Conservation (phyloP, 2,888 invertebrate species). For the Scrobipalpa costella region DNA sequence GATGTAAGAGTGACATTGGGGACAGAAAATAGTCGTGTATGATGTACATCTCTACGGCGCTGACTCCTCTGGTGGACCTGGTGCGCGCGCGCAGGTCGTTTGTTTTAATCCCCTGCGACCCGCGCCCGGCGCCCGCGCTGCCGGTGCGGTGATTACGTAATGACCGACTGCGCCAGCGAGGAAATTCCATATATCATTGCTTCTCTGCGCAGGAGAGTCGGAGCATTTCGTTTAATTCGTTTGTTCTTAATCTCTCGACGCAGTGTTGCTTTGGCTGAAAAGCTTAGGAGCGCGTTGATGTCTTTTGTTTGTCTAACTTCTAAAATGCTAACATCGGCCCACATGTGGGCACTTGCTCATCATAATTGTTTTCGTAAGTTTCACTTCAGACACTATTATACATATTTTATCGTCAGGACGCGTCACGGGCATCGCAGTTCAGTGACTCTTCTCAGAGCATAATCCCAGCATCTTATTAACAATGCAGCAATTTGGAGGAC, state of each 20-base stretch:
- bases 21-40: no score
- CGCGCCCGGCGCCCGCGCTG: slow-evolving; percentile 30
- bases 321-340: no score
- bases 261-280: no score
- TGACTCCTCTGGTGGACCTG: not conserved
- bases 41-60: not conserved
- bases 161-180: slow-evolving; percentile 36
- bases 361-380: no score
- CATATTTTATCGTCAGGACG: not conserved
- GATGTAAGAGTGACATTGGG: no score
- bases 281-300: no score
- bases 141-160: slow-evolving; percentile 41
- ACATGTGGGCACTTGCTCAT: not conserved
- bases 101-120: slow-evolving; percentile 43
- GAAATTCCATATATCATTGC: slow-evolving; percentile 22
- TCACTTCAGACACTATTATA: not conserved
- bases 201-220: not conserved
- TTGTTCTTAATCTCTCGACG: not conserved
- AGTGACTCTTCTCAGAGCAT: not conserved
- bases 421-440: not conserved
- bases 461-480: slow-evolving; percentile 22
- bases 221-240: slow-evolving; percentile 22
- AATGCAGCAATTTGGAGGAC: slow-evolving; percentile 45
- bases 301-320: no score
- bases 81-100: slow-evolving; percentile 32